These are phyloP conservation scores for Aptenodytes patagonicus DNA, from an alignment of 2,113 vertebrate genomes.

Conservation along the genomic window DNA sequence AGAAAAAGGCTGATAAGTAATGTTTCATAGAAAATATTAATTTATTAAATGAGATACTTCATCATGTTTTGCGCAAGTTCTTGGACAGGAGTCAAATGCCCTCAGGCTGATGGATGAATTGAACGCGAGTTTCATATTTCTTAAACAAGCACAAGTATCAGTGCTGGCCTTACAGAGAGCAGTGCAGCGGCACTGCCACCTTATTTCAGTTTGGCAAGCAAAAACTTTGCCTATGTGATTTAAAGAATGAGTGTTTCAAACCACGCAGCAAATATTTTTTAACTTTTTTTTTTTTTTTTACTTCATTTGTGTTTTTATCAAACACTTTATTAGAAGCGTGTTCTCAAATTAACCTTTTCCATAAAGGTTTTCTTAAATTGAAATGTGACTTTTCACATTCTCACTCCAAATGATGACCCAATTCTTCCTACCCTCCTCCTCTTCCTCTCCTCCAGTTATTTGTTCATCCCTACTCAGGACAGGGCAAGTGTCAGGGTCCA, in stretches of 20 bases:
- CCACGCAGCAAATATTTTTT: neutral
- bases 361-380: neutral
- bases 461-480: neutral
- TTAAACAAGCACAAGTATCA: neutral
- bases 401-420: neutral
- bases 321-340: neutral
- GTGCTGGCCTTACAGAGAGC: neutral
- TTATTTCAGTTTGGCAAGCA: neutral
- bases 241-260: neutral
- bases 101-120: neutral
- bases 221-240: neutral
- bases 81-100: neutral
- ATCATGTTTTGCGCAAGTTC: neutral
- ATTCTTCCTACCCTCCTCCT: neutral
- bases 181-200: neutral
- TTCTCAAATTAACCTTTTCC: neutral
- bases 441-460: neutral
- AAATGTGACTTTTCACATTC: neutral
- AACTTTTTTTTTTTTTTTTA: neutral
- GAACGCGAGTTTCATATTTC: neutral
- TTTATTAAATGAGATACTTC: constrained; percentile 7
- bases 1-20: neutral
- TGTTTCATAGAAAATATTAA: neutral
- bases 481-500: neutral
- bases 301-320: neutral